phyloP scores from a whole-genome alignment of 1,140 invertebrate species.

The Achroia grisella region DNA sequence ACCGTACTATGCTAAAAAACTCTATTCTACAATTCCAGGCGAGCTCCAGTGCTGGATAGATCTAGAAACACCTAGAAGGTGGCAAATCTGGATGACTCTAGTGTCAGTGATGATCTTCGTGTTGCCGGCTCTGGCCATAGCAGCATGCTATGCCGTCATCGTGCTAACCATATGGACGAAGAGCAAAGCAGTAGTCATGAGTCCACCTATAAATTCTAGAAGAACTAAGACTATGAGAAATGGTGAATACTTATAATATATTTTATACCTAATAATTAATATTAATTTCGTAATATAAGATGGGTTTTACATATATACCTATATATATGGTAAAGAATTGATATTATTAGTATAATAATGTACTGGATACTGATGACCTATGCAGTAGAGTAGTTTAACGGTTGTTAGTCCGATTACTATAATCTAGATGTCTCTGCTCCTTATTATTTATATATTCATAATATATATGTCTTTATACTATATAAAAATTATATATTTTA shows the following conservation, averaged over 20 bases:
- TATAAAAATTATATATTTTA: no score
- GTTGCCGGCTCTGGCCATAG: constrained; percentile 91
- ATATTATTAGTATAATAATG: no score
- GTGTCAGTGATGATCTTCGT: constrained; percentile 90
- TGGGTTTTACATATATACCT: no score
- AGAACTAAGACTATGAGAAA: constrained; percentile 60
- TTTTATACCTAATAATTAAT: not conserved
- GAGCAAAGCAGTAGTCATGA: constrained; percentile 76
- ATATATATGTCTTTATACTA: no score
- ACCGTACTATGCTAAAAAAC: not conserved
- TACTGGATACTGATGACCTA: no score
- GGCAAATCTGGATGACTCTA: constrained; percentile 92
- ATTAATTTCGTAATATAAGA: no score
- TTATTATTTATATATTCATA: no score
- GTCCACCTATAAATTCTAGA: constrained; percentile 71
- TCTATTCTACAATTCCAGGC: constrained; percentile 62
- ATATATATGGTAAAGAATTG: no score
- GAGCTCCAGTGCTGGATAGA: constrained; percentile 94
- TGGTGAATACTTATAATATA: constrained; percentile 32
- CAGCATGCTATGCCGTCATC: constrained; percentile 92
- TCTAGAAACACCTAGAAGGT: constrained; percentile 81
- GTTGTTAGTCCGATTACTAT: no score
- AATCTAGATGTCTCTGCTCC: no score
- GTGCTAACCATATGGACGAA: constrained; percentile 95
- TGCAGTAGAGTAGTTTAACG: no score